These are phyloP conservation scores for Coregonus ussuriensis DNA, from an alignment of 2,797 vertebrate species.

Conservation along the genomic window DNA sequence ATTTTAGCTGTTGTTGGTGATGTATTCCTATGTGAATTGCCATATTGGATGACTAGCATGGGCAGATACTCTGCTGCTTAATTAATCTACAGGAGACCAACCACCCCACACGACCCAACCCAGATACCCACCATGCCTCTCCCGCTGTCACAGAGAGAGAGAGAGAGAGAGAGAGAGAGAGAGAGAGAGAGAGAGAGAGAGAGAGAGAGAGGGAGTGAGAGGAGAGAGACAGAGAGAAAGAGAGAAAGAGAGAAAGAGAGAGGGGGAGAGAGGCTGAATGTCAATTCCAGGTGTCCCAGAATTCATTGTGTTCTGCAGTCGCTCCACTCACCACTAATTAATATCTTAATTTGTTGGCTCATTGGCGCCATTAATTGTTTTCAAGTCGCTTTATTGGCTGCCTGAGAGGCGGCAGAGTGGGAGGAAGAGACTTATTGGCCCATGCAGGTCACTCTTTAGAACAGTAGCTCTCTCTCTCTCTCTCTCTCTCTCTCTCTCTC, in stretches of 20 bases:
- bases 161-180: background rate
- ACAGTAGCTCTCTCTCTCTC: background rate
- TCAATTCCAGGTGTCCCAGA: too few relatives aligned
- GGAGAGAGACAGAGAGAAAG: conserved; percentile 4
- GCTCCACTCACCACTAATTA: conserved; percentile 33
- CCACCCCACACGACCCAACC: background rate
- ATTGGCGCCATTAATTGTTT: conserved; percentile 46
- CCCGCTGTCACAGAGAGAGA: background rate
- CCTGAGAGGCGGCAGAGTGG: conserved; percentile 14
- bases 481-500: background rate
- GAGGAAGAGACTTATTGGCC: conserved; percentile 13
- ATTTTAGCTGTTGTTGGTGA: background rate
- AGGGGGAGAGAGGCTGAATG: background rate
- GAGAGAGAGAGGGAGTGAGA: background rate
- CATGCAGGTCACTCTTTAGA: conserved; percentile 13
- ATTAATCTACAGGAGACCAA: conserved; percentile 3
- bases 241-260: background rate
- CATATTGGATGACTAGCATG: background rate
- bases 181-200: too few relatives aligned
- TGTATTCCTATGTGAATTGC: background rate
- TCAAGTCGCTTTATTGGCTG: conserved; percentile 24
- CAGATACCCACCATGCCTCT: background rate
- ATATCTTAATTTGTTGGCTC: conserved; percentile 45
- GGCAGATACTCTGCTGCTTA: background rate
- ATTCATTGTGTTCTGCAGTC: conserved; percentile 11